Conservation (phyloP, 2,888 invertebrate species). For the Drosophila bunnanda region DNA sequence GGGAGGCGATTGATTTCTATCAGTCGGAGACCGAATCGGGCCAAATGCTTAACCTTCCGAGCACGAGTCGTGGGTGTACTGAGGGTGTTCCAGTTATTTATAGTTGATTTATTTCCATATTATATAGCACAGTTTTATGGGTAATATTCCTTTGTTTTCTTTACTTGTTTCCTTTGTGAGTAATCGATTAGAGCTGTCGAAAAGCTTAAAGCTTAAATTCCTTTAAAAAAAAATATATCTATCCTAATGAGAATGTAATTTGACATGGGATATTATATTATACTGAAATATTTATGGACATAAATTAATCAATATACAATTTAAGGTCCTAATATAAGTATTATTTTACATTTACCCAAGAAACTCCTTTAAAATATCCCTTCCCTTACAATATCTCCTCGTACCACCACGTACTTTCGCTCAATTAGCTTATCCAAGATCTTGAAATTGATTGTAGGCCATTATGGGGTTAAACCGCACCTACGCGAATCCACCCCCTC, state of each 20-base stretch:
- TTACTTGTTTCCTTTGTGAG: background rate
- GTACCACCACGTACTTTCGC: background rate
- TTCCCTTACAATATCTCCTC: background rate
- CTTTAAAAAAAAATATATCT: no score
- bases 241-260: no score
- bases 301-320: no score
- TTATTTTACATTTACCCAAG: background rate
- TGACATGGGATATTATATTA: no score
- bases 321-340: no score
- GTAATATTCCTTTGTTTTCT: no score
- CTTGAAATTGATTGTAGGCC: slow-evolving; percentile 1
- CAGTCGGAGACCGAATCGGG: background rate
- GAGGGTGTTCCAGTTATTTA: background rate
- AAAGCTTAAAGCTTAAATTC: no score
- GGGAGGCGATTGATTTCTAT: slow-evolving; percentile 38
- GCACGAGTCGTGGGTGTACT: background rate
- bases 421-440: slow-evolving; percentile 3
- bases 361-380: background rate
- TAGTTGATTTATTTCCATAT: slow-evolving; percentile 2
- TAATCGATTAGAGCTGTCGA: no score
- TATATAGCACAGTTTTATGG: background rate
- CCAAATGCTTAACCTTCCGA: background rate
- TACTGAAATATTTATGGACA: no score
- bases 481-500: background rate
- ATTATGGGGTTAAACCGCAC: slow-evolving; percentile 15